These are phyloP conservation scores for Astropecten irregularis DNA, from an alignment of 53 echinoderm and acorn worm genomes.

Conservation along the genomic window DNA sequence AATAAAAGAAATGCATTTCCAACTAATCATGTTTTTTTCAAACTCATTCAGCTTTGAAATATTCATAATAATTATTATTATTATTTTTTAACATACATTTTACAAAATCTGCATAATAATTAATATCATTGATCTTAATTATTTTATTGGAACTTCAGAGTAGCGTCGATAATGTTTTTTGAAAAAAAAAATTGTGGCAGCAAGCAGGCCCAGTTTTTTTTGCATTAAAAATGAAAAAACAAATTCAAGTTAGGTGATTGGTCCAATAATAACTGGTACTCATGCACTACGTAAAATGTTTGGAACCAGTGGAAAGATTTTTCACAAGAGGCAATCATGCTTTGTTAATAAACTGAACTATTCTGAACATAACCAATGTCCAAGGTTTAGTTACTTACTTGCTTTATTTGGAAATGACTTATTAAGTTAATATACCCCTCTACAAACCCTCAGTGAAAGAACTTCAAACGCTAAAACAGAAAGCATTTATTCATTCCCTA, in stretches of 20 bases:
- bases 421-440: too few species aligned
- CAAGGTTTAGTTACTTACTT: too few species aligned
- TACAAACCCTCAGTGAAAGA: too few species aligned
- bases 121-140: slow-evolving; percentile 17
- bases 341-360: too few species aligned
- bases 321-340: too few species aligned
- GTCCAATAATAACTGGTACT: background rate
- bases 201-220: background rate
- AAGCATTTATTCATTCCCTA: too few species aligned
- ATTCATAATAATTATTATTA: too few species aligned
- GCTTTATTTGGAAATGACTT: too few species aligned
- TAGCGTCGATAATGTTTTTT: background rate
- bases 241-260: too few species aligned
- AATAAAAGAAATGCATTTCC: too few species aligned
- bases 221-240: background rate
- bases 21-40: slow-evolving; percentile 42
- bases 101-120: slow-evolving; percentile 9
- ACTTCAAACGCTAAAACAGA: too few species aligned
- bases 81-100: slow-evolving; percentile 20
- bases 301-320: background rate
- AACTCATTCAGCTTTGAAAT: slow-evolving; percentile 24
- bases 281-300: background rate
- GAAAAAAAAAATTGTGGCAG: slow-evolving; percentile 4
- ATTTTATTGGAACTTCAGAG: background rate
- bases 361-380: too few species aligned